A percentile compares a stretch with the other conserved stretches of the same genome.
phyloP scores from a whole-genome alignment of 1,140 invertebrate species.

The Pseudomyrmex pallidus region DNA sequence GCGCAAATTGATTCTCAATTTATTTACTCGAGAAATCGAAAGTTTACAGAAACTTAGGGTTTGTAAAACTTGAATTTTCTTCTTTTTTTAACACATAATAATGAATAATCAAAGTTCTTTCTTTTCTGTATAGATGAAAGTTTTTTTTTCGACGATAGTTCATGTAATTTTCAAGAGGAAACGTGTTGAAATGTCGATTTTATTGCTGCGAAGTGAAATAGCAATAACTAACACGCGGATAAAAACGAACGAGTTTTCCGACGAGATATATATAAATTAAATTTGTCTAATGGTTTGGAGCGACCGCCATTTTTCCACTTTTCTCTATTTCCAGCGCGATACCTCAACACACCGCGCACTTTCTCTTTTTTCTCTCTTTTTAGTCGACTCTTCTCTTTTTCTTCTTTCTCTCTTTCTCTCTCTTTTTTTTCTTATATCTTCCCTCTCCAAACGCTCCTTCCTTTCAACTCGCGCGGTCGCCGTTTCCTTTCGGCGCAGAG shows the following conservation, averaged over 20 bases:
- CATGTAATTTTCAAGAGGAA: background rate
- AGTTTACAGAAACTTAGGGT: too few relatives aligned
- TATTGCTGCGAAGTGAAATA: constrained; percentile 42
- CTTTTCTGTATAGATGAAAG: too few relatives aligned
- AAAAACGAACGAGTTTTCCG: constrained; percentile 72
- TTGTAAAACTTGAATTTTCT: too few relatives aligned
- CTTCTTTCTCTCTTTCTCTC: background rate
- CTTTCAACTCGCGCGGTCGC: constrained; percentile 34
- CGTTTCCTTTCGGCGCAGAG: constrained; percentile 66
- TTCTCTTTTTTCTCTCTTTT: constrained; percentile 22
- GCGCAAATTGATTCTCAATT: background rate
- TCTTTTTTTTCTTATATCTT: constrained; percentile 46
- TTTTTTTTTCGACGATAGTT: too few relatives aligned
- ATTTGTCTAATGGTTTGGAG: constrained; percentile 82
- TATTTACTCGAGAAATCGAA: too few relatives aligned
- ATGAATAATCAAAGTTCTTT: too few relatives aligned
- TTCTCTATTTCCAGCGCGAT: constrained; percentile 70
- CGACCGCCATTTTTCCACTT: constrained; percentile 44
- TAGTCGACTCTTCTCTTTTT: background rate
- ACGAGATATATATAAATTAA: constrained; percentile 78
- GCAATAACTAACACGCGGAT: constrained; percentile 51
- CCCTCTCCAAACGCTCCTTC: constrained; percentile 12
- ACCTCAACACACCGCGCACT: constrained; percentile 27
- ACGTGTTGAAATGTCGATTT: constrained; percentile 49
- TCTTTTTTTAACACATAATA: too few relatives aligned